Base-by-base conservation (phyloP, 1,140 invertebrate species). In the Choristoneura fumiferana region DNA sequence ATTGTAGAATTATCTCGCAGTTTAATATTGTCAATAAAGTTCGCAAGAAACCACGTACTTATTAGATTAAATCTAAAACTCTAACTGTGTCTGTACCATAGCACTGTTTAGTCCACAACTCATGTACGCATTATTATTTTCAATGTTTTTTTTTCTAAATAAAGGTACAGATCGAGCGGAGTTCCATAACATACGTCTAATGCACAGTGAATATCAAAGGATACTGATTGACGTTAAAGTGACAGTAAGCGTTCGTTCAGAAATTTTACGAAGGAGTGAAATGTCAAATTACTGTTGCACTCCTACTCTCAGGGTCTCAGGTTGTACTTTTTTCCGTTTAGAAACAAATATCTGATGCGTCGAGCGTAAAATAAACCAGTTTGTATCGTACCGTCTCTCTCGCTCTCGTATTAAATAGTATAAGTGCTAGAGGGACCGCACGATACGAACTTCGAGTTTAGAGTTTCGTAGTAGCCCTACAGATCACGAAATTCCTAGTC, bases 131-230 rank as follows among this genome's bases (percentile, higher is more conserved):
- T 49, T 17, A 49, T 29, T 49, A 22, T 49, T 49, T 49, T 22
- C n/a, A n/a, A n/a, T n/a, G 22, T 49, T 49, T 15, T 18, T 49
- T 49, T 22, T 49, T 49, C 43, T 17, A 49, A 49, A 49, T 49
- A 49, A 49, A 49, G 18, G 17, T 17, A 49, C 43, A 18, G 43
- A 49, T 22, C 43, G 18, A 13, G 43, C n/a, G 43, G 5, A 13
- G 2, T 17, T 12, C 17, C 10, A 22, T 17, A 17, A 13, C n/a
- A 33, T 17, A 49, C 43, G n/a, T n/a, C 43, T 3, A 8, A 8
- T 6, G 8, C 4, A 4, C 22, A 29, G 18, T 12, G 22, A 33
- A 29, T 49, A 29, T 22, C 43, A 49, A 49, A 49, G 43, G n/a
- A 14, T 18, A 49, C 43, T 49, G 43, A 49, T 29, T 49, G 17